Evolutionary conservation across 2,888 invertebrate genomes (phyloP), one percentile per base, ranked within the genome.

Genomic region (Volucella bombylans): DNA sequence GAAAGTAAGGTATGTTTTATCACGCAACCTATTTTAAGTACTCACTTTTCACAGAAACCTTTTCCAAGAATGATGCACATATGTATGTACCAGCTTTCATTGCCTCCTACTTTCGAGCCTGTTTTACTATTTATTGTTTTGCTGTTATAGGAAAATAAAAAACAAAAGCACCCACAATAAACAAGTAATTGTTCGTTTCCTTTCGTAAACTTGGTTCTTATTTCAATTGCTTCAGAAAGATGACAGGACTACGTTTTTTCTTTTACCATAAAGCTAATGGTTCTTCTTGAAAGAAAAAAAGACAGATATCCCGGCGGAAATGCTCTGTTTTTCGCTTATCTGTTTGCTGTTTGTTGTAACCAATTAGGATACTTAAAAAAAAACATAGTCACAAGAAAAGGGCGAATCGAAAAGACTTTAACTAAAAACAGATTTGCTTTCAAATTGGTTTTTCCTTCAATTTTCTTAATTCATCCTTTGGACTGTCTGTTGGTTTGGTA

Each of bases 371-470:
- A 45, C 11, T 12, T 12, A 45, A 45, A 8, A 45, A 45, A 12
- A 45, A 45, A 23, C 2, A 23, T 23, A 23, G 18, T 3, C 18
- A 23, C 18, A 23, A 31, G 31, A 45, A 62, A 59, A 59, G 15
- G 11, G 12, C 9, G 8, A 55, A 55, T 12, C 11, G n/a, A 62
- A 47, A 62, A 62, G 23, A 8, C 47, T 62, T 62, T 62, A 62
- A 62, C 47, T 62, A 62, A 62, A 47, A 47, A 62, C 12, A 47
- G 31, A 31, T 61, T 31, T 31, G 11, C 10, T n/a, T 43, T 23
- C n/a, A 47, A 62, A 62, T 47, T 31, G 47, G 23, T 62, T 62
- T 62, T 54, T 6, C 45, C 47, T 62, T 31, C 4, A 31, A 31
- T 31, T 31, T 31, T 31, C 18, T 62, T 47, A n/a, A 11, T 43